Base-by-base conservation (phyloP, 2,113 vertebrate species). In the Pterocles burchelli region DNA sequence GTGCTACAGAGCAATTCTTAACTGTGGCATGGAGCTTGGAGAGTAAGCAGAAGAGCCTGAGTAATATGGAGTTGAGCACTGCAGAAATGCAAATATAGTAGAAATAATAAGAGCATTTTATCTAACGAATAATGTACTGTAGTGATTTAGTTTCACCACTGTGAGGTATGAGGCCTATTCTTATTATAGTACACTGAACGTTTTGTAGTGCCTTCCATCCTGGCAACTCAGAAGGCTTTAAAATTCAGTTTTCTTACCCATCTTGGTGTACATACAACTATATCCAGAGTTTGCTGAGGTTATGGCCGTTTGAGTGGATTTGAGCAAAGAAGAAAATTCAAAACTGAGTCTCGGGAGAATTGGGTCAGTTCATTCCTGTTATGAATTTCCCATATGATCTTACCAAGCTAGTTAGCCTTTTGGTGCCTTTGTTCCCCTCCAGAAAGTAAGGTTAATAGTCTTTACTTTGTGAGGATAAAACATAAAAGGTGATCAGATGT, bases 261-360 rank as follows among this genome's bases (percentile, higher is more conserved):
- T 72, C 61, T 93, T 62, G 34, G 59, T 90, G 65, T 89, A 96
- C 94, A 63, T 84, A 58, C 22, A 88, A 63, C 93, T 85, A 80
- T 76, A 79, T 82, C 70, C 70, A 59, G 43, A 91, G 72, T 81
- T 90, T 80, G 63, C 63, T 59, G 34, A 86, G 55, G 49, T 92
- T 87, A 70, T 83, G 52, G 43, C 33, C 20, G 57, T 67, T 71
- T 71, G 58, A 90, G 33, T 78, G 75, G 55, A 88, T 84, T 31
- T 86, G 45, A 94, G 57, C 59, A 81, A 83, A 77, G 48, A 77
- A 83, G 62, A 92, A 89, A 90, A 92, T 79, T 93, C 63, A 71
- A 67, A 88, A 75, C n/a, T 29, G 34, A 74, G 41, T 88, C 79
- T 80, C 74, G 22, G 52, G 76, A 91, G 59, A 89, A 90, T 2